Evolutionary conservation across 2,888 invertebrate genomes (phyloP).

Genomic region (Tanypteryx hageni): DNA sequence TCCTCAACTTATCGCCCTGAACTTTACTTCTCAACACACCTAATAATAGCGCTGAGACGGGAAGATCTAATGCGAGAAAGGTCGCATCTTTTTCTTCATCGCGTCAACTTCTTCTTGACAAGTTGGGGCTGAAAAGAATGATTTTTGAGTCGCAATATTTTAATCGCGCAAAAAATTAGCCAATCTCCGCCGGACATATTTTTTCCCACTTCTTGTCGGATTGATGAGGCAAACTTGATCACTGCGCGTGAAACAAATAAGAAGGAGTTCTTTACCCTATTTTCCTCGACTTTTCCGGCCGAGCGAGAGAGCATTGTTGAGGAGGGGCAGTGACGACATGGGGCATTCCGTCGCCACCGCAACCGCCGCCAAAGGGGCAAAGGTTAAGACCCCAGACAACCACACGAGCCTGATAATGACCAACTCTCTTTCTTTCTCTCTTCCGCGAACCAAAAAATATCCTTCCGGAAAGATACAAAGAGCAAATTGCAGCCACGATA

Average conservation of each 20-base stretch:
- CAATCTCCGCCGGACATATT: not conserved
- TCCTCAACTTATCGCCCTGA: not conserved
- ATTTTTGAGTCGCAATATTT: not conserved
- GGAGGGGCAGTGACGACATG: no score
- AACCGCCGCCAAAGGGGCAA: no score
- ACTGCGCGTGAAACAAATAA: slow-evolving; percentile 8
- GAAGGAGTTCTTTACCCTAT: no score
- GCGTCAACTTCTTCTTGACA: not conserved
- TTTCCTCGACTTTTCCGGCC: no score
- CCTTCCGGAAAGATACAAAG: no score
- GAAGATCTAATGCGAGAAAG: not conserved
- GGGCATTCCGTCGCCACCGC: no score
- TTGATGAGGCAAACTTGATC: not conserved
- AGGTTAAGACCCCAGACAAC: no score
- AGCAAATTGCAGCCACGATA: no score
- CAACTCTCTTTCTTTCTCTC: no score
- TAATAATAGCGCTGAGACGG: not conserved
- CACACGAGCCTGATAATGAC: no score
- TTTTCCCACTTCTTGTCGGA: not conserved
- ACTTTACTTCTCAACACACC: not conserved
- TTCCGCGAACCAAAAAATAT: no score
- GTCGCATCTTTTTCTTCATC: not conserved
- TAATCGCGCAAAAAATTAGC: not conserved
- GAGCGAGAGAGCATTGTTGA: no score
- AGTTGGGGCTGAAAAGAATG: not conserved